Conservation (phyloP, 2,888 invertebrate genomes). For the Trissolcus brochymenae region DNA sequence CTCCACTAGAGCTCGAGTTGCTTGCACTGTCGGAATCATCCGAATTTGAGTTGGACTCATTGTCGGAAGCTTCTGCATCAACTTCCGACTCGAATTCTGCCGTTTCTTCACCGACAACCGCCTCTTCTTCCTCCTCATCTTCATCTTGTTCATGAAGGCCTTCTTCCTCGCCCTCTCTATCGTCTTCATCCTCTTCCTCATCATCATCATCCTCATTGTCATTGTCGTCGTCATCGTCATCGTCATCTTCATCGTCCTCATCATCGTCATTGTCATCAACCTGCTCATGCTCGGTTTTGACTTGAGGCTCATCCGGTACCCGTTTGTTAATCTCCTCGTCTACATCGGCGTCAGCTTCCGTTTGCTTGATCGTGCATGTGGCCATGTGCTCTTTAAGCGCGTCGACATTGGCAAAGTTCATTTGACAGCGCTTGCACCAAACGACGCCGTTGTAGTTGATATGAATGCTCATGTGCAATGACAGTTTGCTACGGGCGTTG, state of each 20-base stretch:
- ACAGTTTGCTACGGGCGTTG: conserved; percentile 79
- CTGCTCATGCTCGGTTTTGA: not conserved
- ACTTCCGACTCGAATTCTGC: conserved; percentile 62
- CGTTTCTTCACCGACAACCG: conserved; percentile 63
- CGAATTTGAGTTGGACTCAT: conserved; percentile 62
- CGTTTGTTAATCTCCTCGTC: conserved; percentile 11
- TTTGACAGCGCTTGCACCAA: conserved; percentile 70
- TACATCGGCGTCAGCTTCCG: conserved; percentile 33
- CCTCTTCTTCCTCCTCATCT: conserved; percentile 49
- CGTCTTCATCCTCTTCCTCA: conserved; percentile 58
- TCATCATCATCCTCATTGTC: conserved; percentile 57
- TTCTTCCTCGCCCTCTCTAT: conserved; percentile 63
- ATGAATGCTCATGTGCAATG: conserved; percentile 79
- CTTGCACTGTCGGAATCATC: conserved; percentile 58
- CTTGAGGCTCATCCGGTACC: not conserved
- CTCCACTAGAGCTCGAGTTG: conserved; percentile 60
- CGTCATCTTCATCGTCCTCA: conserved; percentile 45
- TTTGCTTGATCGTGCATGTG: conserved; percentile 64
- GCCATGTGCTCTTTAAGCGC: conserved; percentile 66
- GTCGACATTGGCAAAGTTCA: conserved; percentile 67
- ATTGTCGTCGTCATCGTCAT: conserved; percentile 56
- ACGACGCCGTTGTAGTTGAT: conserved; percentile 74
- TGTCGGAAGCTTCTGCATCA: conserved; percentile 60
- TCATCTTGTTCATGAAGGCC: conserved; percentile 53
- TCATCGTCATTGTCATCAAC: conserved; percentile 51